A percentile compares a stretch with the other conserved stretches of the same genome.
Conservation (phyloP, 2,113 vertebrate genomes). For the Tauraco erythrolophus region DNA sequence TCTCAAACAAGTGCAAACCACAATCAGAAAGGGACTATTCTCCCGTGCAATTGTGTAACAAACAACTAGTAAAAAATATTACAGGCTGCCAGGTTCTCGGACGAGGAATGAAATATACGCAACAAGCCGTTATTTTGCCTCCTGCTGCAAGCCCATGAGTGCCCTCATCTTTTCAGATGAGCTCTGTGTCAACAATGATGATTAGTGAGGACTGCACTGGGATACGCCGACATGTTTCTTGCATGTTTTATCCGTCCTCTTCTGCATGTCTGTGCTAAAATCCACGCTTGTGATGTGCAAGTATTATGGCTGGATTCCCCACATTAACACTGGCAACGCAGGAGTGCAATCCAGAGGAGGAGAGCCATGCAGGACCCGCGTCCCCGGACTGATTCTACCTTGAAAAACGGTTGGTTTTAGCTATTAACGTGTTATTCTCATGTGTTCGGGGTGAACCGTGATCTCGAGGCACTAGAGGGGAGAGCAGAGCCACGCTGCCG, state of each 20-base stretch:
- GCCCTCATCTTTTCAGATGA: not conserved
- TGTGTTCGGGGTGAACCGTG: not conserved
- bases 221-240: not conserved
- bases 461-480: not conserved
- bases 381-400: not conserved
- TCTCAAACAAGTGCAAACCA: not conserved
- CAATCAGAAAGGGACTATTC: not conserved
- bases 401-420: rapidly evolving
- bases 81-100: not conserved
- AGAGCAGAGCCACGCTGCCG: not conserved
- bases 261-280: not conserved
- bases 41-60: too few species aligned
- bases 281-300: not conserved
- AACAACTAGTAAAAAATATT: not conserved
- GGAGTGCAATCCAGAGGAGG: not conserved
- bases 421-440: not conserved
- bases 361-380: not conserved
- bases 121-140: not conserved
- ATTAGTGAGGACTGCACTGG: not conserved
- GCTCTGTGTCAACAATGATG: too few species aligned
- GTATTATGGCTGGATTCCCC: not conserved
- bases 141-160: not conserved
- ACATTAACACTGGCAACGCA: not conserved
- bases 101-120: not conserved
- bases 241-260: not conserved